Evolutionary conservation across 2,888 invertebrate species (phyloP).

Genomic region (Heliconius charithonia): DNA sequence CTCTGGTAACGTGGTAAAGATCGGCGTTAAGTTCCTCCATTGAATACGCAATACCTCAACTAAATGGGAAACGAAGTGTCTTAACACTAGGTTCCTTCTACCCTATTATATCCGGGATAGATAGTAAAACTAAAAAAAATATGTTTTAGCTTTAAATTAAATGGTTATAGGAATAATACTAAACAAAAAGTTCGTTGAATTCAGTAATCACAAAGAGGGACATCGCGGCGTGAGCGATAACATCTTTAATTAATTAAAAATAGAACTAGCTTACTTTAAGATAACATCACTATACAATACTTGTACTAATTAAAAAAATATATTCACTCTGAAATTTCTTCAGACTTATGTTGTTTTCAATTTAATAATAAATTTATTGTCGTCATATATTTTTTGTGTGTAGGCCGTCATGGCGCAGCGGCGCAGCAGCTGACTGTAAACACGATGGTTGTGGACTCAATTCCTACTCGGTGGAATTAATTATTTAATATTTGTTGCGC

Average conservation of each 20-base stretch:
- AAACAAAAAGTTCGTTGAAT: conserved; percentile 62
- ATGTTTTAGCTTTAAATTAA: too few relatives aligned
- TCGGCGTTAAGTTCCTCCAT: too few relatives aligned
- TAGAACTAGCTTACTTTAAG: conserved; percentile 15
- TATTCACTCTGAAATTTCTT: background rate
- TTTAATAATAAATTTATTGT: background rate
- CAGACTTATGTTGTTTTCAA: background rate
- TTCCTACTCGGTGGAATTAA: background rate
- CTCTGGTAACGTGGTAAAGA: too few relatives aligned
- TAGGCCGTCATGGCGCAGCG: background rate
- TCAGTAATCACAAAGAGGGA: conserved; percentile 57
- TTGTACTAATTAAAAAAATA: background rate
- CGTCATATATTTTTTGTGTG: background rate
- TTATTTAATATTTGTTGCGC: too few relatives aligned
- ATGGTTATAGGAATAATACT: too few relatives aligned
- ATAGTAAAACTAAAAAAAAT: too few relatives aligned
- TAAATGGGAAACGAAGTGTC: too few relatives aligned
- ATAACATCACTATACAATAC: background rate
- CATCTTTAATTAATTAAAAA: conserved; percentile 49
- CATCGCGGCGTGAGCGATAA: conserved; percentile 45
- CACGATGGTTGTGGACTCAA: background rate
- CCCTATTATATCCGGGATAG: too few relatives aligned
- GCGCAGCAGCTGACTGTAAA: background rate
- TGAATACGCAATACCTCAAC: too few relatives aligned
- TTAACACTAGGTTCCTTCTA: too few relatives aligned